Percentiles rank a stretch among this genome's conserved stretches.
Conservation (phyloP, 2,113 vertebrate species). For the Sardina pilchardus region DNA sequence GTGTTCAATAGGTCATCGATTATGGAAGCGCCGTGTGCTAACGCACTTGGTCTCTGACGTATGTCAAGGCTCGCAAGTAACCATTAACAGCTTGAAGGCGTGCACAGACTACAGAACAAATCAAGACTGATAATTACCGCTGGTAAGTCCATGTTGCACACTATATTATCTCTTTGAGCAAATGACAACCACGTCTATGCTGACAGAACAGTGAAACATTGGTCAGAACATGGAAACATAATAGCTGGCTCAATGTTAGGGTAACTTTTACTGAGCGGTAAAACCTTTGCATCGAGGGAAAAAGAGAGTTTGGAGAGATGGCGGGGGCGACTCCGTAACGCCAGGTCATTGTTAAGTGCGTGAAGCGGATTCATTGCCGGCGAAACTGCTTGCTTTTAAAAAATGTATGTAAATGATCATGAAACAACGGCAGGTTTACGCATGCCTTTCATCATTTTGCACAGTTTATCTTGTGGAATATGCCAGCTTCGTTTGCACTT, state of each 20-base stretch:
- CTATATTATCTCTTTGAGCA: neutral
- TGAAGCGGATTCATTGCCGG: neutral
- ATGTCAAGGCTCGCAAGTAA: neutral
- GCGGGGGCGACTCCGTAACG: neutral
- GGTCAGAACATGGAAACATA: neutral
- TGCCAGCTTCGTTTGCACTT: neutral
- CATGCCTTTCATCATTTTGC: neutral
- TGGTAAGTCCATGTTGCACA: conserved; percentile 9
- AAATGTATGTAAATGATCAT: neutral
- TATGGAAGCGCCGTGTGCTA: conserved; percentile 7
- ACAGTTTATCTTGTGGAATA: neutral
- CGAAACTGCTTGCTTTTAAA: neutral
- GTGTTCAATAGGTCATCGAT: conserved; percentile 15
- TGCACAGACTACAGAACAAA: neutral
- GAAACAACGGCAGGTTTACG: neutral
- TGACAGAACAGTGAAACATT: neutral
- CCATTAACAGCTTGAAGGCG: neutral
- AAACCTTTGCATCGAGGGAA: neutral
- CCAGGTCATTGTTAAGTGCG: neutral
- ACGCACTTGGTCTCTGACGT: neutral
- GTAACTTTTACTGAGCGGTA: neutral
- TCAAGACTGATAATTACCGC: neutral
- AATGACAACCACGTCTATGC: neutral
- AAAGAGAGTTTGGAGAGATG: neutral
- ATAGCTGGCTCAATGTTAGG: neutral